phyloP scores from a whole-genome alignment of 1,140 invertebrate genomes.

The Monomorium pharaonis region DNA sequence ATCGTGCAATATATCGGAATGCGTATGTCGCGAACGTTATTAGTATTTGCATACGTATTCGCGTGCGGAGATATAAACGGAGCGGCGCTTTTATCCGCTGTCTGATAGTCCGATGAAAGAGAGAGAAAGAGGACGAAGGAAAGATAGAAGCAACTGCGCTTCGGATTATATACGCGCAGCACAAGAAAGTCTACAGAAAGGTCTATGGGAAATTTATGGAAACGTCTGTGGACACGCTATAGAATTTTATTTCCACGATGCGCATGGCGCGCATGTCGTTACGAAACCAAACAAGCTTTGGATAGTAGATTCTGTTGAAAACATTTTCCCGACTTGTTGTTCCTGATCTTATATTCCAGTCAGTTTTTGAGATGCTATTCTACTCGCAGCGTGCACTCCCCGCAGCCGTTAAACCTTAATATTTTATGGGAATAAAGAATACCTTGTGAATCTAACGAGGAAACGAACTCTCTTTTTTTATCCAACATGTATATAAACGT shows the following conservation, averaged over 20 bases:
- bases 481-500: neutral
- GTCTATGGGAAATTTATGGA: slow-evolving; percentile 42
- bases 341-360: neutral
- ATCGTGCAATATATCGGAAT: neutral
- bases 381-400: neutral
- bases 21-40: slow-evolving; percentile 3
- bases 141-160: too few relatives aligned
- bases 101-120: slow-evolving; percentile 31
- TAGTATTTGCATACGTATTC: slow-evolving; percentile 37
- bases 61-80: slow-evolving; percentile 6
- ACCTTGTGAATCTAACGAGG: neutral
- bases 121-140: too few relatives aligned
- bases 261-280: neutral
- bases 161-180: neutral
- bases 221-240: slow-evolving; percentile 12
- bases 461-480: neutral
- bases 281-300: slow-evolving; percentile 23
- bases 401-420: neutral
- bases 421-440: neutral
- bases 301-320: slow-evolving; percentile 25
- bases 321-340: slow-evolving; percentile 14
- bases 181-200: neutral
- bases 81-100: neutral
- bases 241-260: slow-evolving; percentile 30
- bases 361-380: slow-evolving; percentile 17